Evolutionary conservation across 2,888 invertebrate genomes (phyloP).

Genomic region (Aleiodes testaceus): DNA sequence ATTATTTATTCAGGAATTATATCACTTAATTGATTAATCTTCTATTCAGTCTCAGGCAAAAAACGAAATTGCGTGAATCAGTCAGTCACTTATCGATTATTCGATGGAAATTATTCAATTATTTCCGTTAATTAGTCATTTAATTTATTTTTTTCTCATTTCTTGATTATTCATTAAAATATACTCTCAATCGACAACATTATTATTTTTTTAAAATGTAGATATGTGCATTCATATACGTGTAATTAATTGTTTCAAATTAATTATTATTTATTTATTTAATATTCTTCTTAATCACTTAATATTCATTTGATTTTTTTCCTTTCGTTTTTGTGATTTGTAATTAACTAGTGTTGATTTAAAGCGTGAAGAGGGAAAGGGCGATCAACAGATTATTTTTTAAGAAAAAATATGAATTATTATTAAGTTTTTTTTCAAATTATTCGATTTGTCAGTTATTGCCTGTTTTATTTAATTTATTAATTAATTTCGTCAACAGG

Average conservation of each 20-base stretch:
- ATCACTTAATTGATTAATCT: constrained; percentile 34
- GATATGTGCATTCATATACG: constrained; percentile 41
- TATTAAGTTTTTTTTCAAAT: not conserved
- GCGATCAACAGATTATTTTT: not conserved
- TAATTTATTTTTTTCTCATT: constrained; percentile 21
- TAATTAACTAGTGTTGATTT: constrained; percentile 28
- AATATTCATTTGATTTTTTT: constrained; percentile 18
- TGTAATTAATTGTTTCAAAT: constrained; percentile 31
- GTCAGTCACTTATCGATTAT: constrained; percentile 36
- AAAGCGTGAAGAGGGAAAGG: not conserved
- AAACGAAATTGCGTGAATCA: constrained; percentile 38
- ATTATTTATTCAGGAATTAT: not conserved
- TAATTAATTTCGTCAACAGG: not conserved
- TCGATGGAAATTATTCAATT: constrained; percentile 12
- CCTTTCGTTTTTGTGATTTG: not conserved
- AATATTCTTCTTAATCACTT: constrained; percentile 12
- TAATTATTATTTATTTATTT: not conserved
- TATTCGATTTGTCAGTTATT: not conserved
- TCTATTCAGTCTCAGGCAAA: constrained; percentile 41
- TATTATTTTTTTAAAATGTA: constrained; percentile 19
- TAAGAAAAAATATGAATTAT: constrained; percentile 28
- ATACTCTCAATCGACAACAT: constrained; percentile 60
- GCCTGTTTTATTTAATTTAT: constrained; percentile 3
- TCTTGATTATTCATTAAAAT: constrained; percentile 58
- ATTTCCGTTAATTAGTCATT: constrained; percentile 25